Evolutionary conservation across 2,797 vertebrate genomes (phyloP).

Genomic region (Takifugu ocellatus): DNA sequence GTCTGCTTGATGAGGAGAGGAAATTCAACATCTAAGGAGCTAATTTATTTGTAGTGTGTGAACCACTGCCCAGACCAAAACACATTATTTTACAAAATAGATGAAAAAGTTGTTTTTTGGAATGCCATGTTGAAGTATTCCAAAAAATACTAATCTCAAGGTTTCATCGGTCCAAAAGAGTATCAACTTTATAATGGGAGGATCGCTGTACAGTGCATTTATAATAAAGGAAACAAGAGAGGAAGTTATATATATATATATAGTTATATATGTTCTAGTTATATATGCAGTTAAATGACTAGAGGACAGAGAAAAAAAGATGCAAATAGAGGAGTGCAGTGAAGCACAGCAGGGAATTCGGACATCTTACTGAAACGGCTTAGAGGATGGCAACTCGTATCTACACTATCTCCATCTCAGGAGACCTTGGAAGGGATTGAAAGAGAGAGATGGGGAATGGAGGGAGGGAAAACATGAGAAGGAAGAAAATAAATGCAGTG

Average conservation of each 20-base stretch:
- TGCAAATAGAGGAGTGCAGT: background rate
- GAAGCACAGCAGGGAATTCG: slow-evolving; percentile 21
- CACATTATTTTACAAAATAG: too few species aligned
- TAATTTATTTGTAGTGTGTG: too few species aligned
- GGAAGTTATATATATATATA: background rate
- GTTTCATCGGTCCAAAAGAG: too few species aligned
- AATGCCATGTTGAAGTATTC: background rate
- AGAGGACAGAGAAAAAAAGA: background rate
- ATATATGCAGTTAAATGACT: background rate
- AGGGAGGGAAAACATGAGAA: background rate
- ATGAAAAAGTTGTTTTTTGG: background rate
- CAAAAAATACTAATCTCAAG: background rate
- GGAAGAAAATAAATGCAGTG: background rate
- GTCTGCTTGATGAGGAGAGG: too few species aligned
- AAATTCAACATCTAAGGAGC: too few species aligned
- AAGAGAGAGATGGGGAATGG: slow-evolving; percentile 21
- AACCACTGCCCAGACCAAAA: too few species aligned
- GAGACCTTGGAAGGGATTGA: slow-evolving; percentile 14
- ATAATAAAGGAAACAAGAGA: background rate
- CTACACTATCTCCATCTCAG: slow-evolving; percentile 15
- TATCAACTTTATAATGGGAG: too few species aligned
- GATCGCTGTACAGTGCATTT: background rate
- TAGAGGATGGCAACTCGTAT: slow-evolving; percentile 10
- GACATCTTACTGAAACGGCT: slow-evolving; percentile 4
- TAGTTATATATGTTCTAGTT: too few species aligned